phyloP scores from a whole-genome alignment of 1,140 invertebrate species.

The Halesus radiatus region DNA sequence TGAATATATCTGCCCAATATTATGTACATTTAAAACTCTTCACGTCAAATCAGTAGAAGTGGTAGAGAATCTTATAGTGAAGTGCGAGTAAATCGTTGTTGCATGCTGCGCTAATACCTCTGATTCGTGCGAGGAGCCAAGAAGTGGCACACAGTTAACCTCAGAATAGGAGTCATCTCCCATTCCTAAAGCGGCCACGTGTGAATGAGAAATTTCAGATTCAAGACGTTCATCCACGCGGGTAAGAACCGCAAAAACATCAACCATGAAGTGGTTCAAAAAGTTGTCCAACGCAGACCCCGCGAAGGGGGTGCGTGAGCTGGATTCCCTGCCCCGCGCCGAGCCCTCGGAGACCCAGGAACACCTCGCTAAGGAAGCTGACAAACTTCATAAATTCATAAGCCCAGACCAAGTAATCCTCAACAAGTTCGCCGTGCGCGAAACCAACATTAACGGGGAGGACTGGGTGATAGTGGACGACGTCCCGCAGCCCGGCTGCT shows the following conservation, averaged over 20 bases:
- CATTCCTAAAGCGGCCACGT: constrained; percentile 49
- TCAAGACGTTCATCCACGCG: constrained; percentile 74
- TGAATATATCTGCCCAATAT: too few relatives aligned
- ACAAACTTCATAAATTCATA: constrained; percentile 38
- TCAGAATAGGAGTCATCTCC: background rate
- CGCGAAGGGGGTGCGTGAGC: constrained; percentile 61
- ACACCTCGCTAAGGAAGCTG: constrained; percentile 26
- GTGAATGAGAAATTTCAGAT: constrained; percentile 75
- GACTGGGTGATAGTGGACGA: constrained; percentile 60
- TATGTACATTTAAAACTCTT: too few relatives aligned
- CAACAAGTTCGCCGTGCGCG: constrained; percentile 14
- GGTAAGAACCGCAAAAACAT: constrained; percentile 73
- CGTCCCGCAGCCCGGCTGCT: constrained; percentile 56
- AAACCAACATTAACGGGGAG: constrained; percentile 34
- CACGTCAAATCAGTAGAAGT: too few relatives aligned
- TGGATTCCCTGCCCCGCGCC: background rate
- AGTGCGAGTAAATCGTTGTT: too few relatives aligned
- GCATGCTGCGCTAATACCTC: background rate
- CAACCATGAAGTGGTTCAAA: constrained; percentile 75
- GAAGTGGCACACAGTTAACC: background rate
- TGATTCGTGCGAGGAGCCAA: background rate
- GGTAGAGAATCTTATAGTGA: too few relatives aligned
- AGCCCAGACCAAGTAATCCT: constrained; percentile 1
- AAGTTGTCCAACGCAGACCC: constrained; percentile 71
- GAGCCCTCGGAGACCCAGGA: constrained; percentile 7